Percentiles rank a stretch among this genome's conserved stretches.
Conservation (phyloP, 2,888 invertebrate genomes). For the Stramonita haemastoma region DNA sequence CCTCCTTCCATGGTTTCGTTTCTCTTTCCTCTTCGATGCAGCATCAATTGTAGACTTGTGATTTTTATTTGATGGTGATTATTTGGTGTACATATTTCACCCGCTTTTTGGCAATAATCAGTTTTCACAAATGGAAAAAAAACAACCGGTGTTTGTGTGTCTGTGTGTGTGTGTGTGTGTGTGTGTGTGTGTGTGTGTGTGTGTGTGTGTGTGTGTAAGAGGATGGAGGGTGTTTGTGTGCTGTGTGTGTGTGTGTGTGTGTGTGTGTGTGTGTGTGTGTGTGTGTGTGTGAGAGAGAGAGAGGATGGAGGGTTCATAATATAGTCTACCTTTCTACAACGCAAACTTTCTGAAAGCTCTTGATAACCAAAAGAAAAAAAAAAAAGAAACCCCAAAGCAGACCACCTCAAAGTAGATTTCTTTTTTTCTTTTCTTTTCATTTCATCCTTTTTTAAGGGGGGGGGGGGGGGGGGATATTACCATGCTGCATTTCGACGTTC, state of each 20-base stretch:
- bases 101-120: constrained; percentile 41
- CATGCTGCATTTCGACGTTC: too few species aligned
- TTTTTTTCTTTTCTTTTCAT: too few species aligned
- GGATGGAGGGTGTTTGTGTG: neutral
- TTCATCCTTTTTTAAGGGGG: too few species aligned
- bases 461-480: too few species aligned
- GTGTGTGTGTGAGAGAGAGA: neutral
- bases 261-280: neutral
- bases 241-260: neutral
- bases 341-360: too few species aligned
- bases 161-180: neutral
- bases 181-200: neutral
- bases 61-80: constrained; percentile 30
- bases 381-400: too few species aligned
- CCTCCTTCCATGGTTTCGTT: neutral
- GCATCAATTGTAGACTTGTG: constrained; percentile 26
- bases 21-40: neutral
- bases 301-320: neutral
- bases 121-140: constrained; percentile 35
- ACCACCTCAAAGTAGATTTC: too few species aligned
- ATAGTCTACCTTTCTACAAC: too few species aligned
- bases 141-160: neutral
- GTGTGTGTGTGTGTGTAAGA: neutral
- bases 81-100: constrained; percentile 37
- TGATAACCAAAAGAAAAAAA: too few species aligned